Base-by-base conservation (phyloP, 1,140 invertebrate species). In the Yoshiicerus persimilis region DNA sequence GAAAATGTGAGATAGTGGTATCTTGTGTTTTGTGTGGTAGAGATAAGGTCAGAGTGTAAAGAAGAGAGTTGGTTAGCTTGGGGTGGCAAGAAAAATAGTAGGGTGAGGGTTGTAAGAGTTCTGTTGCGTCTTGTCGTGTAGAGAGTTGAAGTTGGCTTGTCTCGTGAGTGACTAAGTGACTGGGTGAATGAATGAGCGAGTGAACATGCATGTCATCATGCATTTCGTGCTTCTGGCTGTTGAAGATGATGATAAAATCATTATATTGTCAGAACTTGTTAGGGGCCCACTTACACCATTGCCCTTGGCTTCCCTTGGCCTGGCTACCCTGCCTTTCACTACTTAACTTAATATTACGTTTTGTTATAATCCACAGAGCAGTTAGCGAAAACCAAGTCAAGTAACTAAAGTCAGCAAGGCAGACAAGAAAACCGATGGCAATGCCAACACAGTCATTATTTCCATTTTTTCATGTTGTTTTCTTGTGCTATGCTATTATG, bases 201-300 rank as follows among this genome's bases (percentile, higher is more conserved):
- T 80, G 75, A 80, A 80, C 75, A 80, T 80, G 75, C 83, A 84
- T 84, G 83, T 47, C 41, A 84, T 56, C 38, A 56, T 84, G 83
- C 38, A 41, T 84, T 84, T 84, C 83, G 38, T 41, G 38, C 41
- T 41, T 23, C 27, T 84, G 83, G 38, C 38, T 84, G 39, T 41
- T 56, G 39, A 84, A 56, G 41, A 41, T 84, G 38, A 84, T 47
- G 83, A 84, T 84, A 84, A 84, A 84, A 84, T 84, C 83, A 84
- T 84, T 84, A 84, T 84, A 47, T 84, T 84, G 83, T 84, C 83
- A 84, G 41, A 84, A 84, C 83, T 84, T 84, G 83, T 84, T 84
- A 84, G 83, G 25, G 75, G 30, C 34, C 20, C 75, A 80, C 75
- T 80, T 80, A 80, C 75, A 80, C 75, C 75, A 80, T 80, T 80